Conservation (phyloP, 92 coral and sea anemone genomes). For the Palythoa heliodiscus region DNA sequence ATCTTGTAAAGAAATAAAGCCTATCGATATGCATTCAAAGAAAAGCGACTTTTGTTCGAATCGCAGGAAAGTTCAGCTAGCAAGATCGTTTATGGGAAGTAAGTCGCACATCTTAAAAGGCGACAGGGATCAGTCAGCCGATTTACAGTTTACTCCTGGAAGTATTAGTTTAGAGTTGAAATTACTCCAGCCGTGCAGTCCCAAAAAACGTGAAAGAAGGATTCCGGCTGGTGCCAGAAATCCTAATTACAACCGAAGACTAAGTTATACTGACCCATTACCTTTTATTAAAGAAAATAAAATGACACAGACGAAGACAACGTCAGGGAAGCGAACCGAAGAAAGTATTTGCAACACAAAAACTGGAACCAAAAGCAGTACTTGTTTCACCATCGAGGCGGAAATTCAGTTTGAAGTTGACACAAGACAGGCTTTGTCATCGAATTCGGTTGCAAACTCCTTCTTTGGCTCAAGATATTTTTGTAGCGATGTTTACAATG, state of each 20-base stretch:
- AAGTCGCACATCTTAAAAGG: not conserved
- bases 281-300: not conserved
- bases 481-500: not conserved
- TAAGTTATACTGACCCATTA: not conserved
- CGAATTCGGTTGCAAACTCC: not conserved
- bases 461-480: not conserved
- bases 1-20: not conserved
- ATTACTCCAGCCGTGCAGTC: not conserved
- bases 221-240: not conserved
- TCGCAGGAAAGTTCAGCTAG: not conserved
- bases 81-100: not conserved
- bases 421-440: not conserved
- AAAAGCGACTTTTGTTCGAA: not conserved
- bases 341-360: not conserved
- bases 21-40: not conserved
- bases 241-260: not conserved
- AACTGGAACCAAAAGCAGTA: not conserved
- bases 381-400: not conserved
- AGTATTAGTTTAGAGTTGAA: not conserved
- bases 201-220: not conserved
- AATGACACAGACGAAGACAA: not conserved
- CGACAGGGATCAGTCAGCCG: not conserved
- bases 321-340: not conserved
- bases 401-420: slow-evolving; percentile 2
- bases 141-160: not conserved